Conservation (phyloP, 30 jellyfish, hydroid and myxozoan species). For the Aurelia sp. region DNA sequence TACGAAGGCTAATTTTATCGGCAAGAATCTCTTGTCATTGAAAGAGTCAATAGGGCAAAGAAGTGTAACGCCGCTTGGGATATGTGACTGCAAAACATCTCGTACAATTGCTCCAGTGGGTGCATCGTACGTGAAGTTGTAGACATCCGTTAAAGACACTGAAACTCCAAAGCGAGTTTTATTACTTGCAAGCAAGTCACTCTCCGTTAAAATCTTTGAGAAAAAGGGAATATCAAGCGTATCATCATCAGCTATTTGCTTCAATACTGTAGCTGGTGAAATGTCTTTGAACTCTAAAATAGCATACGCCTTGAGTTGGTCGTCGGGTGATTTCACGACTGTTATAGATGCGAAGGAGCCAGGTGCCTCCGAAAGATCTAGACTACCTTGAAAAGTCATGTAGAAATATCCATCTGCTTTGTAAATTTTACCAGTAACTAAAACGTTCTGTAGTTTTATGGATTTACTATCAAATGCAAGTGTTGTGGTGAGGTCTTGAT, state of each 20-base stretch:
- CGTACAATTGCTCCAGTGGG: slow-evolving; percentile 59
- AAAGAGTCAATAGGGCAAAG: slow-evolving; percentile 74
- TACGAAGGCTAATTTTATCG: slow-evolving; percentile 91
- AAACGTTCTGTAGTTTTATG: slow-evolving; percentile 59
- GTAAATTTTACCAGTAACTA: slow-evolving; percentile 63
- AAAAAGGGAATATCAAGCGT: slow-evolving; percentile 81
- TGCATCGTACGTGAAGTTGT: slow-evolving; percentile 53
- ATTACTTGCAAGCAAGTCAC: slow-evolving; percentile 76
- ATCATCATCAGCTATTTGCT: slow-evolving; percentile 69
- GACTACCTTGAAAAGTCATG: slow-evolving; percentile 61
- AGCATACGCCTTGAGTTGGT: slow-evolving; percentile 52
- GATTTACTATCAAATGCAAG: slow-evolving; percentile 70
- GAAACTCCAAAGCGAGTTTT: slow-evolving; percentile 75
- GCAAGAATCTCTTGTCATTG: slow-evolving; percentile 30
- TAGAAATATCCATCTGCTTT: slow-evolving; percentile 60
- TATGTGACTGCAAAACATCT: slow-evolving; percentile 86
- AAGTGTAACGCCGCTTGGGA: slow-evolving; percentile 95
- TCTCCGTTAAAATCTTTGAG: slow-evolving; percentile 76
- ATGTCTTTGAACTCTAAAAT: slow-evolving; percentile 72
- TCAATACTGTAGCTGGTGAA: slow-evolving; percentile 78
- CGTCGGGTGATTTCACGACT: slow-evolving; percentile 65
- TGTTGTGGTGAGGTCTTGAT: slow-evolving; percentile 34
- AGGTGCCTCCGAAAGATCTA: slow-evolving; percentile 43
- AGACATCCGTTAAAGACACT: slow-evolving; percentile 80
- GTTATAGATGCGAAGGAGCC: slow-evolving; percentile 66